phyloP scores from a whole-genome alignment of 2,113 vertebrate genomes.

The Thunnus maccoyii region DNA sequence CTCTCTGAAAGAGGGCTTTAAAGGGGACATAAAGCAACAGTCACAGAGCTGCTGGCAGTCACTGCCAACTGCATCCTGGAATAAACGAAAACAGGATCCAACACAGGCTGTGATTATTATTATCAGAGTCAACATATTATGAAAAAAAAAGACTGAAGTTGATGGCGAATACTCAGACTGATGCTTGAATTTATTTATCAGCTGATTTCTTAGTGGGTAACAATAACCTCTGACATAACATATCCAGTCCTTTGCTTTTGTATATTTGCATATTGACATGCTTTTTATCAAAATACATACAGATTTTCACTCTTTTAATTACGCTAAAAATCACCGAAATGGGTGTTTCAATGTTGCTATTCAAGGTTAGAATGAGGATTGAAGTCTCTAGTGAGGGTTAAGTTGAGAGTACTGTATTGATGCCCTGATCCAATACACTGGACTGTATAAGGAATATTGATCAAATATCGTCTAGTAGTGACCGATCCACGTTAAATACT shows the following conservation, averaged over 20 bases:
- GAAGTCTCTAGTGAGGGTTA: conserved; percentile 15
- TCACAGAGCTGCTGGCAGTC: conserved; percentile 71
- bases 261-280: not conserved
- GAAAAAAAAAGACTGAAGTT: conserved; percentile 3
- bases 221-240: not conserved
- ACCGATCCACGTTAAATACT: not conserved
- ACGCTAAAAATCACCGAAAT: not conserved
- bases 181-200: not conserved
- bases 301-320: not conserved
- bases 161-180: not conserved
- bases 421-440: conserved; percentile 23
- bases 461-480: conserved; percentile 14
- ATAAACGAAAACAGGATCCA: conserved; percentile 53
- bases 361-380: conserved; percentile 25
- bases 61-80: conserved; percentile 57
- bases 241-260: not conserved
- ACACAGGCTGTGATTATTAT: conserved; percentile 25
- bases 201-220: not conserved
- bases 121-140: conserved; percentile 33
- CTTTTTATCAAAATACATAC: not conserved
- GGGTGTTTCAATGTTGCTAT: conserved; percentile 12
- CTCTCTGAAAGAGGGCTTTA: conserved; percentile 79
- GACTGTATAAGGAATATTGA: conserved; percentile 46
- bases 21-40: conserved; percentile 78
- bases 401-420: conserved; percentile 41